Evolutionary conservation across 1,140 invertebrate species (phyloP), one percentile per base, ranked within the genome.

Genomic region (Oscheius sp.): DNA sequence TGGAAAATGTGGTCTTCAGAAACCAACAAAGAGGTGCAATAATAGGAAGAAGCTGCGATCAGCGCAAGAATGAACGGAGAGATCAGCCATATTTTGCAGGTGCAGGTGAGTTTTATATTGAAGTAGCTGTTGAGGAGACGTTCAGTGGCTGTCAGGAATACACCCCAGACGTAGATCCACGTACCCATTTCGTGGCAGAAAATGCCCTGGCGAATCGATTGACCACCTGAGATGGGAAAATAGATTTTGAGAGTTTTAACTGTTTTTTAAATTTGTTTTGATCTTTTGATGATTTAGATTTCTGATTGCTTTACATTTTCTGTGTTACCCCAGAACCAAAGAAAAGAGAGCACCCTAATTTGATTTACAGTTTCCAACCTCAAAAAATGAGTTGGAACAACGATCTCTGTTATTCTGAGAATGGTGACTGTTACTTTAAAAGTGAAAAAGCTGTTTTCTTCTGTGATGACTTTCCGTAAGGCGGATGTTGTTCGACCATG

Each of bases 121-220:
- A 20, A 13, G 49, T 13, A 23, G 23, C 49, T 23, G 23, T 55
- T 55, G 15, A 55, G 49, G 23, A 55, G 49, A 13, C 49, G 49
- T 26, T 55, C 49, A 23, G 49, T 55, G 4, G 49, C 49, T 55
- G 49, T 55, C 4, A 55, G 23, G 49, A 55, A 20, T 26, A 55
- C 49, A 13, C 49, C 49, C 49, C 49, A 55, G 4, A 55, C 49
- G 23, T 55, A 55, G 7, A 55, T 23, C 49, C 49, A 55, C 23
- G 49, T 55, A 4, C 49, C 49, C 49, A 55, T 55, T 26, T 55
- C 49, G 28, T 55, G 49, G 28, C 49, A 55, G 23, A 55, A 55
- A 26, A 55, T 55, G 49, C 15, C 49, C 7, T 55, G 7, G 49
- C 28, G 49, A 26, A 55, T 55, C 7, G 49, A 26, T 15, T 55